phyloP scores from a whole-genome alignment of 2,113 vertebrate genomes.

The Oryzias woworae region DNA sequence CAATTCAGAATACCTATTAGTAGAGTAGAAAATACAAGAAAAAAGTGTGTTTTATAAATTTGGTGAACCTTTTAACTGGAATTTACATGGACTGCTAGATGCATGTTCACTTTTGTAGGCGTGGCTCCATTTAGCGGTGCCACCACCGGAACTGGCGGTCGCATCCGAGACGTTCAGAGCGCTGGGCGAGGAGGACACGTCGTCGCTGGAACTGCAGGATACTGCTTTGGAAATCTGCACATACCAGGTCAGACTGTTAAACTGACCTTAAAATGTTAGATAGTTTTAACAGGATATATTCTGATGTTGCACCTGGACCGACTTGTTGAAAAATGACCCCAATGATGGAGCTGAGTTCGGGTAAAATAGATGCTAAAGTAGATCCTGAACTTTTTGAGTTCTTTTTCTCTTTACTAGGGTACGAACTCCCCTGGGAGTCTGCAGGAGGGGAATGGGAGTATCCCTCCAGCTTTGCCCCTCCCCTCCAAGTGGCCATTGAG shows the following conservation, averaged over 20 bases:
- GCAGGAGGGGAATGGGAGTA: conserved; percentile 82
- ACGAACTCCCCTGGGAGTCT: conserved; percentile 87
- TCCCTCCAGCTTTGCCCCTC: conserved; percentile 83
- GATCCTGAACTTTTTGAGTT: neutral
- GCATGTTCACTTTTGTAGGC: conserved; percentile 59
- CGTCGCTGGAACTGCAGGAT: conserved; percentile 89
- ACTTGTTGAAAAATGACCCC: neutral
- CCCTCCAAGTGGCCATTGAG: conserved; percentile 87
- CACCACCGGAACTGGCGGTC: conserved; percentile 88
- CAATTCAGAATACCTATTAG: too few relatives aligned
- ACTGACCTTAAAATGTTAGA: neutral
- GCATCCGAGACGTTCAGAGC: conserved; percentile 89
- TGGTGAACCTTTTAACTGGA: too few relatives aligned
- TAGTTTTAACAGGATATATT: neutral
- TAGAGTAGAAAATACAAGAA: too few relatives aligned
- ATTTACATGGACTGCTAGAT: too few relatives aligned
- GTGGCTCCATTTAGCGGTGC: conserved; percentile 91
- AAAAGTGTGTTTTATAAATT: too few relatives aligned
- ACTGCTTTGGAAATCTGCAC: conserved; percentile 90
- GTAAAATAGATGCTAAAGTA: neutral
- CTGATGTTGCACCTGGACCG: neutral
- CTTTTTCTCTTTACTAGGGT: conserved; percentile 69
- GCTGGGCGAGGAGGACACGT: conserved; percentile 88
- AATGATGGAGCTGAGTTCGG: too few relatives aligned
- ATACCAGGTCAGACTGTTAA: conserved; percentile 80